phyloP scores from a whole-genome alignment of 1,140 invertebrate genomes.

The Maconellicoccus hirsutus region DNA sequence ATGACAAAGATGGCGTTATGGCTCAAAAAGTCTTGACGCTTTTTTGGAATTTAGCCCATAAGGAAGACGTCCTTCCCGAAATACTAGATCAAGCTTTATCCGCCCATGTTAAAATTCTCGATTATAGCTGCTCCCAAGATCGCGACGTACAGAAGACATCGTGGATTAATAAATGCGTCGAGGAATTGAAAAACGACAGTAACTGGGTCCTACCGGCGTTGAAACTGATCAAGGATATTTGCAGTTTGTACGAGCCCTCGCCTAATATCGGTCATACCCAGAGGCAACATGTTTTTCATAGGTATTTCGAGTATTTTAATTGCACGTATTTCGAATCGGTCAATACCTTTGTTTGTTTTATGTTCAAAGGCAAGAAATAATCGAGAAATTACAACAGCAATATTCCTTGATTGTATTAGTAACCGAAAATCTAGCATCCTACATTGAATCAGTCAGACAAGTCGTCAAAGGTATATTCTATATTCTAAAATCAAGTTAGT shows the following conservation, averaged over 20 bases:
- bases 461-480: conserved; percentile 47
- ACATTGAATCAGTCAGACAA: conserved; percentile 75
- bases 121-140: conserved; percentile 92
- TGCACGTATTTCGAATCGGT: too few species aligned
- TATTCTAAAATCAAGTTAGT: too few species aligned
- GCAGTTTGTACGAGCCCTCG: conserved; percentile 79
- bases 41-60: conserved; percentile 94
- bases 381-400: conserved; percentile 80
- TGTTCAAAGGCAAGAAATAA: conserved; percentile 57
- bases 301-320: conserved; percentile 5
- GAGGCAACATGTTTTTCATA: conserved; percentile 22
- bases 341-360: background rate
- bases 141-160: conserved; percentile 89
- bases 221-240: conserved; percentile 93
- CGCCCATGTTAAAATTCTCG: conserved; percentile 94
- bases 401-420: conserved; percentile 88
- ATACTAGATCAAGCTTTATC: conserved; percentile 93
- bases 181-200: conserved; percentile 78
- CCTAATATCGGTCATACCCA: conserved; percentile 43
- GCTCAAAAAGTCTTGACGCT: conserved; percentile 94
- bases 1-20: conserved; percentile 98
- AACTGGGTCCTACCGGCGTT: conserved; percentile 87
- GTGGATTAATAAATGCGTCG: conserved; percentile 91
- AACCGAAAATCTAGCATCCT: conserved; percentile 79
- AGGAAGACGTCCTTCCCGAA: conserved; percentile 89